Base-by-base conservation (phyloP, 2,113 vertebrate species). In the Pollachius pollachius region DNA sequence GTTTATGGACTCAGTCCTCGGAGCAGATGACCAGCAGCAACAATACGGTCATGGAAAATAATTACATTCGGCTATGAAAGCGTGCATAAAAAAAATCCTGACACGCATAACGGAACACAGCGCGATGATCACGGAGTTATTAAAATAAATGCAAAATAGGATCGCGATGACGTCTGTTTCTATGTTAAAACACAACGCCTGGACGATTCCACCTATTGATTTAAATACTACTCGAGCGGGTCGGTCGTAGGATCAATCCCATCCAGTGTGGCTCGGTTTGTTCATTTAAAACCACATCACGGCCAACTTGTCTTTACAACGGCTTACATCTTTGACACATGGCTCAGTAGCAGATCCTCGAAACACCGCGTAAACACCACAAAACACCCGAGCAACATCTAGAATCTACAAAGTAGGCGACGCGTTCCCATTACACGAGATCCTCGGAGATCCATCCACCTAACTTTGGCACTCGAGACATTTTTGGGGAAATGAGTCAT, bases 391-490 rank as follows among this genome's bases (percentile, higher is more conserved):
- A 30, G 4, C 30, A 30, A 30, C 30, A 30, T 30, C 30, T 30
- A 30, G 3, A 30, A 30, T 30, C 30, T 30, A 30, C 5, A 30
- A 30, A 30, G 30, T 30, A 30, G 30, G 30, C 30, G 30, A 30
- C 30, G 30, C 30, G 30, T 30, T 30, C 30, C 30, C 30, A 30
- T 30, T 30, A 30, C 30, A 30, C 15, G 23, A 65, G 68, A 62
- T 59, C 12, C 52, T 54, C 52, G 52, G 52, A 54, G 52, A 12
- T 54, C 52, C 76, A 77, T 7, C 52, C 73, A 25, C 74, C 3
- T 73, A 87, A 90, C 78, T 84, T 89, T 76, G 60, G 76, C 71
- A 89, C 85, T 84, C 81, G 83, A 82, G 73, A 68, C 74, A 78
- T 82, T 13, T 83, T 78, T 57, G 65, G 58, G 41, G 30, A 71